Conservation (phyloP, 2,888 invertebrate genomes). For the Cremastinae sp. region DNA sequence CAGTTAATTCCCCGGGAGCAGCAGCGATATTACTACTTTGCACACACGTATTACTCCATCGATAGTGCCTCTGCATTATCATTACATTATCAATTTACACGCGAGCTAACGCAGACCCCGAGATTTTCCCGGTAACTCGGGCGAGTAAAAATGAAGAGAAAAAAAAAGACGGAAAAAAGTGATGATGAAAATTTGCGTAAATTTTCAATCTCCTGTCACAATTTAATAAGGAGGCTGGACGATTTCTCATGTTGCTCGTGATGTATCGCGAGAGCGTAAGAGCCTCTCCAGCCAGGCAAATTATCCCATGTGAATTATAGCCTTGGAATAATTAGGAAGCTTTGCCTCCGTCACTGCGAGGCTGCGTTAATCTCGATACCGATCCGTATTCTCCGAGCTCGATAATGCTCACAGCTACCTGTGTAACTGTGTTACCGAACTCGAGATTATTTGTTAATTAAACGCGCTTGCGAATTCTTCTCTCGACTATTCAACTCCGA, state of each 20-base stretch:
- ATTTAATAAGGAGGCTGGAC: neutral
- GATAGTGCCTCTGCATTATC: slow-evolving; percentile 27
- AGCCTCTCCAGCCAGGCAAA: slow-evolving; percentile 27
- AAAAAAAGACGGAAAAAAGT: too few species aligned
- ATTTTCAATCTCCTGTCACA: neutral
- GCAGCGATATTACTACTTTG: slow-evolving; percentile 48
- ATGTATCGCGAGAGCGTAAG: neutral
- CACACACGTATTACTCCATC: slow-evolving; percentile 33
- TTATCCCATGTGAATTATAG: slow-evolving; percentile 56
- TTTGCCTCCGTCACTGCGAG: slow-evolving; percentile 13
- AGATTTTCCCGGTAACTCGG: neutral
- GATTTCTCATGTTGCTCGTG: slow-evolving; percentile 23
- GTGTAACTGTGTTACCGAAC: slow-evolving; percentile 33
- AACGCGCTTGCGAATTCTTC: slow-evolving; percentile 11
- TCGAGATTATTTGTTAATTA: slow-evolving; percentile 52
- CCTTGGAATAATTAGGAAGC: slow-evolving; percentile 50
- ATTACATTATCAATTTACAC: slow-evolving; percentile 44
- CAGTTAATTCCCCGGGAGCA: slow-evolving; percentile 43
- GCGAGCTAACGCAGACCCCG: neutral
- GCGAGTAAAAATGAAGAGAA: too few species aligned
- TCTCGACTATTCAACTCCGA: neutral
- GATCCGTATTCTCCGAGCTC: slow-evolving; percentile 13
- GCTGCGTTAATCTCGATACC: slow-evolving; percentile 56
- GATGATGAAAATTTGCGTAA: neutral
- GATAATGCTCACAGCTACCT: slow-evolving; percentile 27